Base-by-base conservation (phyloP, 1,140 invertebrate genomes). In the Ceratosolen fusciceps region DNA sequence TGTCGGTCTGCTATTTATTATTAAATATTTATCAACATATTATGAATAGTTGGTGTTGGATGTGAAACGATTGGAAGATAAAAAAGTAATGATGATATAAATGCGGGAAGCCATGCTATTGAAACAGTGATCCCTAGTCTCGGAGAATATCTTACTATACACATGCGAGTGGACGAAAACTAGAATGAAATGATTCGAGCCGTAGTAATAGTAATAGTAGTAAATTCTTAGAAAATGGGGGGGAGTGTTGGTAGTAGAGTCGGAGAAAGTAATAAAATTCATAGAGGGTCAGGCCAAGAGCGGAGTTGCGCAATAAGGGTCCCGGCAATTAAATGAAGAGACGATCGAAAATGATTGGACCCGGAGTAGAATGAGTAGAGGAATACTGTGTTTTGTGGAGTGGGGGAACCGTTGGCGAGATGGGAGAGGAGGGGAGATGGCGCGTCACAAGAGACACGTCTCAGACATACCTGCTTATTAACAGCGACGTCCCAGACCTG, bases 401-500 rank as follows among this genome's bases (percentile, higher is more conserved):
- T 31, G 3, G 60, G 60, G 26, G 24, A 8, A 10, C 31, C 39
- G 37, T 3, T 26, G 2, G 39, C 9, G 1, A 24, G 67, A 43
- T 37, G 29, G 9, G 39, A 29, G 24, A 1, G 26, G 14, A 56
- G 31, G 24, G 31, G 26, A 3, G 24, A 29, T 26, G 58, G 58
- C 10, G 14, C 58, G 29, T 16, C 31, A 31, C 3, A 26, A n/a
- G 2, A 31, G 19, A 21, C 31, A 16, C 31, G 39, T n/a, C 24
- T 19, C 37, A 47, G 29, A 39, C 21, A 43, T 80, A 80, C 79
- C 79, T 74, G 95, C 88, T 99, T 99, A 83, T 95, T 98, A n/a
- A 96, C 96, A 47, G 96, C 93, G 7, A 99, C 98, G 88, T 98
- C 97, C 98, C 98, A 99, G 3, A 99, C 96, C 86, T 98, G 98